Evolutionary conservation across 2,888 invertebrate genomes (phyloP), one percentile per base, ranked within the genome.

Genomic region (Capitulum mitella): DNA sequence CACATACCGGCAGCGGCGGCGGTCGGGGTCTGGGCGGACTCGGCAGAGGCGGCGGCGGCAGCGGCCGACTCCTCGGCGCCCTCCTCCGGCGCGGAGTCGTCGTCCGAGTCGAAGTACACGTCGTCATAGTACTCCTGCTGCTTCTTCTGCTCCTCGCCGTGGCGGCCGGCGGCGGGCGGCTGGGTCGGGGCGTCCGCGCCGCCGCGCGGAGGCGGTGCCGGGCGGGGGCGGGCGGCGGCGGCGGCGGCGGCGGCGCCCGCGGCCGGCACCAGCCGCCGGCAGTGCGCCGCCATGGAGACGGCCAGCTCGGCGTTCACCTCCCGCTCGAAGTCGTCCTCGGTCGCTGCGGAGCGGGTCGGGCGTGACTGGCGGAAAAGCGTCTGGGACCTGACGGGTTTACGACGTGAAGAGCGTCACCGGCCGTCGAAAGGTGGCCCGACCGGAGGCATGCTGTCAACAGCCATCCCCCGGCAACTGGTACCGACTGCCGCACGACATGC

Each of bases 281-380:
- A 78, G 43, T 61, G 29, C 6, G 64, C 64, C 19, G 37, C 64
- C 58, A 54, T 22, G 37, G 48, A 78, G 64, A 34, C 82, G 37
- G 83, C 83, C 78, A 83, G 80, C 79, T 84, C 84, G 43, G 82
- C 83, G 79, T 84, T 83, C 83, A 84, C 84, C 80, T 84, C 84
- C 1, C 82, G 81, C 81, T 84, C 84, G 80, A 84, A 84, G 75
- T 84, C 84, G 78, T 80, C 82, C 80, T 81, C 82, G 78, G 70
- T 61, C 64, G 80, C 79, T 37, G 26, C n/a, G n/a, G n/a, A n/a
- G n/a, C n/a, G n/a, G n/a, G n/a, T n/a, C n/a, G n/a, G n/a, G n/a
- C n/a, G n/a, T 43, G 43, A 43, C 12, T 8, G 43, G 43, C 5
- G 43, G 43, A 5, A 43, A 43, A 43, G 43, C 51, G 51, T 0